A percentile compares a stretch with the other conserved stretches of the same genome.
Conservation (phyloP, 2,888 invertebrate genomes). For the Drosophila imparisetae region DNA sequence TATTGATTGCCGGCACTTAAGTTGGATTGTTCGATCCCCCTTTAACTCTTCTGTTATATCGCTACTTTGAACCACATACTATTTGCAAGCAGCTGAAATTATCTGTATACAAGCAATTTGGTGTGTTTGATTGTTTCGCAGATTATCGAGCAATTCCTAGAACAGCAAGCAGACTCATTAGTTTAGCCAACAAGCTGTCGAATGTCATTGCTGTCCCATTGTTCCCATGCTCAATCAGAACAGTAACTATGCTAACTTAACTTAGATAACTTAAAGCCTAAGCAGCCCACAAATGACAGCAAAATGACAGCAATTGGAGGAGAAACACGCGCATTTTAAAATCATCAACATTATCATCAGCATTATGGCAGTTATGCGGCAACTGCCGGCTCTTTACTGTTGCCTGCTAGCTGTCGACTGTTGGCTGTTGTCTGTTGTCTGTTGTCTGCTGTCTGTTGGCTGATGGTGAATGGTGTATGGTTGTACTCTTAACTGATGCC, state of each 20-base stretch:
- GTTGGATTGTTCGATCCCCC: background rate
- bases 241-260: constrained; percentile 36
- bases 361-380: constrained; percentile 79
- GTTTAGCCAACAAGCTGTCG: constrained; percentile 45
- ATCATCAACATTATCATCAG: constrained; percentile 80
- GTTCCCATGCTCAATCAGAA: constrained; percentile 4
- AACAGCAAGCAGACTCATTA: constrained; percentile 42
- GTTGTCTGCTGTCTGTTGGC: constrained; percentile 5
- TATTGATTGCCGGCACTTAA: constrained; percentile 5
- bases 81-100: constrained; percentile 15
- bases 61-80: constrained; percentile 1
- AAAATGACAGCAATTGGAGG: constrained; percentile 76
- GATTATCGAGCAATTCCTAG: constrained; percentile 47
- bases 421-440: background rate
- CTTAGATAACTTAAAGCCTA: constrained; percentile 59
- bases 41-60: background rate
- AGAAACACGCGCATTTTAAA: constrained; percentile 79
- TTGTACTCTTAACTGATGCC: constrained; percentile 41
- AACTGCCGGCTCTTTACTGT: constrained; percentile 32
- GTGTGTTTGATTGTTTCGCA: constrained; percentile 46
- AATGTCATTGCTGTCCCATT: constrained; percentile 2
- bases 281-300: constrained; percentile 66
- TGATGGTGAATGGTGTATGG: constrained; percentile 13
- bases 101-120: constrained; percentile 16
- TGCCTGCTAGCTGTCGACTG: constrained; percentile 6